Conservation (phyloP, 2,888 invertebrate species). For the Chrysolina oricalcia region DNA sequence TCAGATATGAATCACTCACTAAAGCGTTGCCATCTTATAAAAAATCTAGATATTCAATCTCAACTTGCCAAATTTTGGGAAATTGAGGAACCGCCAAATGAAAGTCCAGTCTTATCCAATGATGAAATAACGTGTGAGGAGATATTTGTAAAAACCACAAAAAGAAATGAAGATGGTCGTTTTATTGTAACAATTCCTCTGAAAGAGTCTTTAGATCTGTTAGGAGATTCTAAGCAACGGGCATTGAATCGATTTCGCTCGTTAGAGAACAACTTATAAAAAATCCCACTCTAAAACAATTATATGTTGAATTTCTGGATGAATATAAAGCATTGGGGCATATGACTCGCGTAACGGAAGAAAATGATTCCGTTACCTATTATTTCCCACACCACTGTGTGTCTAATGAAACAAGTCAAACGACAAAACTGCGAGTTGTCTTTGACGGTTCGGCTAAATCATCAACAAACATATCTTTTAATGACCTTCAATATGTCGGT, state of each 20-base stretch:
- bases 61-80: conserved; percentile 22
- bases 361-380: neutral
- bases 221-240: neutral
- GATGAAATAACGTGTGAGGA: conserved; percentile 5
- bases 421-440: neutral
- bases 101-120: neutral
- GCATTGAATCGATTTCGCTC: neutral
- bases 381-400: neutral
- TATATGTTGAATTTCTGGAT: neutral
- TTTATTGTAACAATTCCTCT: neutral
- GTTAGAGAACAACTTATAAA: neutral
- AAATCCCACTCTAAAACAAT: neutral
- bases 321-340: neutral
- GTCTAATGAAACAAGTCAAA: conserved; percentile 5
- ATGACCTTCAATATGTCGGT: conserved; percentile 4
- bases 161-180: neutral
- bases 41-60: neutral
- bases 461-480: neutral
- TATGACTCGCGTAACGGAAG: neutral
- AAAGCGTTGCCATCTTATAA: neutral
- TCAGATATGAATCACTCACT: neutral
- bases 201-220: neutral
- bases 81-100: conserved; percentile 7
- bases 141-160: neutral
- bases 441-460: conserved; percentile 11